These are phyloP conservation scores for Staurois parvus DNA, from an alignment of 2,797 vertebrate genomes.

Conservation along the genomic window DNA sequence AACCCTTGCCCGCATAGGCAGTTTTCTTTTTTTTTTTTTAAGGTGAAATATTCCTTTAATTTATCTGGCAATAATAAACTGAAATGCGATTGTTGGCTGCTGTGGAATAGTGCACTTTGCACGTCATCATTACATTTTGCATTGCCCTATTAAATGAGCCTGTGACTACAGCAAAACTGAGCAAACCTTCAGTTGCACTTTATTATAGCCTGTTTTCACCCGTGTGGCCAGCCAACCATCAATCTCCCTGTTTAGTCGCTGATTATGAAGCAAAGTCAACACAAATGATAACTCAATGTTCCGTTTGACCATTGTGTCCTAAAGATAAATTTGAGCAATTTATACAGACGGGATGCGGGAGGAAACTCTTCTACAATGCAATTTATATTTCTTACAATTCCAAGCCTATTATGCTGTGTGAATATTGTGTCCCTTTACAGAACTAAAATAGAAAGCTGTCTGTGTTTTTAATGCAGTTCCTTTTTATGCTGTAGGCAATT, in stretches of 20 bases:
- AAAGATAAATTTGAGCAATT: slow-evolving; percentile 4
- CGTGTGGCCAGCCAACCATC: not conserved
- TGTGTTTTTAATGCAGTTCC: slow-evolving; percentile 34
- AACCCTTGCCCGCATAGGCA: too few relatives aligned
- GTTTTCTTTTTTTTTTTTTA: too few relatives aligned
- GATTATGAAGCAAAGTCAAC: not conserved
- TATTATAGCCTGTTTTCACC: not conserved
- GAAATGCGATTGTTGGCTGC: not conserved
- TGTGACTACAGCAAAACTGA: not conserved
- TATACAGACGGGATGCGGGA: slow-evolving; percentile 13
- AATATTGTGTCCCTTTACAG: slow-evolving; percentile 18
- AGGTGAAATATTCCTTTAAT: too few relatives aligned
- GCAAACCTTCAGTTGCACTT: not conserved
- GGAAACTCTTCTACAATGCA: slow-evolving; percentile 16
- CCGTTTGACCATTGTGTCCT: not conserved
- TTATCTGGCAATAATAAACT: not conserved
- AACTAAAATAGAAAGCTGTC: slow-evolving; percentile 18
- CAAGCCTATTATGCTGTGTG: slow-evolving; percentile 24
- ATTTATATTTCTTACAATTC: slow-evolving; percentile 30
- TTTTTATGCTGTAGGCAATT: slow-evolving; percentile 34
- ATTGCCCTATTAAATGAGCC: not conserved
- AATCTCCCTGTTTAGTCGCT: not conserved
- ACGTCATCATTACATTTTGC: not conserved
- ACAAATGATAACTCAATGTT: not conserved
- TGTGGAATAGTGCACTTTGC: not conserved